These are phyloP conservation scores for Myodes glareolus DNA, from an alignment of 2,113 vertebrate species.

Conservation along the genomic window DNA sequence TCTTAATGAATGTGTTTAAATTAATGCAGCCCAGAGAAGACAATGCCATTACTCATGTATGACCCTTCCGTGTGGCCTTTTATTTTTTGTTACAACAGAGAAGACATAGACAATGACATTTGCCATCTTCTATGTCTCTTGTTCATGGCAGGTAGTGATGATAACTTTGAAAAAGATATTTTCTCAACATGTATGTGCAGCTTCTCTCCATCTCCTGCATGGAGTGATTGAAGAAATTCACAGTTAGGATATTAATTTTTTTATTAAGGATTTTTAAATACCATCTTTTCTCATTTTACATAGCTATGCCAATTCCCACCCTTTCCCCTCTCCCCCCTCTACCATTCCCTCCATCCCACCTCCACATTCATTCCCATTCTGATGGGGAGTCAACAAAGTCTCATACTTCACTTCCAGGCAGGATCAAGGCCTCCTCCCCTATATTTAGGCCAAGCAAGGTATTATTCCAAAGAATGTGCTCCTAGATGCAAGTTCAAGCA, in stretches of 20 bases:
- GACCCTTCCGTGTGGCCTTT: not conserved
- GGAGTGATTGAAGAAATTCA: not conserved
- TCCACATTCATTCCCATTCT: no score
- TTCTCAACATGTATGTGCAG: not conserved
- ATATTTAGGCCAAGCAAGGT: no score
- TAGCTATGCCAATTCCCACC: no score
- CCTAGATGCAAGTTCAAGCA: no score
- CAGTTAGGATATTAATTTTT: not conserved
- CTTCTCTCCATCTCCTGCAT: not conserved
- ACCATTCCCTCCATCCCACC: no score
- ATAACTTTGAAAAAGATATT: not conserved
- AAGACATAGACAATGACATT: not conserved
- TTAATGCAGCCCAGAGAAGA: not conserved
- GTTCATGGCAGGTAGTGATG: not conserved
- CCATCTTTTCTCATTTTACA: no score
- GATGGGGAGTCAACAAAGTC: no score
- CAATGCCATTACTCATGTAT: not conserved
- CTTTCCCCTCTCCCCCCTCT: no score
- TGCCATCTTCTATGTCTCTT: not conserved
- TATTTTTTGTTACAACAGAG: not conserved
- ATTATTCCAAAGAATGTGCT: no score
- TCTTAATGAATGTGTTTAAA: slow-evolving; percentile 9
- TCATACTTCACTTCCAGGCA: no score
- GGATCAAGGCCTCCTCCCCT: no score
- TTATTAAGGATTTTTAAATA: no score